Conservation (phyloP, 2,888 invertebrate genomes). For the Drosophila hawaiiensis region DNA sequence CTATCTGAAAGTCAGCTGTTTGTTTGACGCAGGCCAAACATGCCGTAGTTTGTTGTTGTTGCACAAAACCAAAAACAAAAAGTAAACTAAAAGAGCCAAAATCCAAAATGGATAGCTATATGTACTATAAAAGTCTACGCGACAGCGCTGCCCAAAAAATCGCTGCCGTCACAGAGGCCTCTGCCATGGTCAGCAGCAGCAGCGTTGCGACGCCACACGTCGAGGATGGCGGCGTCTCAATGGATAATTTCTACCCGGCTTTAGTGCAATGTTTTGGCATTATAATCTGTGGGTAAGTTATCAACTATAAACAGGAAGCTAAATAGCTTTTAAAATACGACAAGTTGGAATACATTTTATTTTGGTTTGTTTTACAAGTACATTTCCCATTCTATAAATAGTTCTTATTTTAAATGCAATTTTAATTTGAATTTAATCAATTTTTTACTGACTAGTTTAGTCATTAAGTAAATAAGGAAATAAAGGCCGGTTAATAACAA, state of each 20-base stretch:
- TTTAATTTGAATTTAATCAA: background rate
- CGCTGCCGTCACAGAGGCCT: slow-evolving; percentile 20
- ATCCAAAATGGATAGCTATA: slow-evolving; percentile 75
- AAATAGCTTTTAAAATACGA: background rate
- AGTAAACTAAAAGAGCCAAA: background rate
- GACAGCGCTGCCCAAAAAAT: slow-evolving; percentile 36
- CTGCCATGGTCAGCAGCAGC: slow-evolving; percentile 34
- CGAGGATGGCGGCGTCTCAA: slow-evolving; percentile 84
- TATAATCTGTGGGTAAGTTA: slow-evolving; percentile 93
- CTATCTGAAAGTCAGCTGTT: slow-evolving; percentile 57
- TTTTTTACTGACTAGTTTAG: background rate
- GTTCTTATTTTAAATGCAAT: background rate
- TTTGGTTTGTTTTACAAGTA: background rate
- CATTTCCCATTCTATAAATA: background rate
- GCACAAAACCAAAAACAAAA: background rate
- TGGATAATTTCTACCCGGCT: slow-evolving; percentile 95
- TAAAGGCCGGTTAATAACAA: background rate
- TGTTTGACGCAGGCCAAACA: slow-evolving; percentile 22
- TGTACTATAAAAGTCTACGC: slow-evolving; percentile 70
- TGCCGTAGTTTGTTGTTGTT: slow-evolving; percentile 30
- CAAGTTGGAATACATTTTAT: background rate
- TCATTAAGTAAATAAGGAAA: background rate
- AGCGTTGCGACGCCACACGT: slow-evolving; percentile 36
- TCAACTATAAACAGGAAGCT: background rate
- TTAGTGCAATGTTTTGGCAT: slow-evolving; percentile 96